These are phyloP conservation scores for Melanocharis versteri DNA, from an alignment of 2,113 vertebrate species.

Conservation along the genomic window DNA sequence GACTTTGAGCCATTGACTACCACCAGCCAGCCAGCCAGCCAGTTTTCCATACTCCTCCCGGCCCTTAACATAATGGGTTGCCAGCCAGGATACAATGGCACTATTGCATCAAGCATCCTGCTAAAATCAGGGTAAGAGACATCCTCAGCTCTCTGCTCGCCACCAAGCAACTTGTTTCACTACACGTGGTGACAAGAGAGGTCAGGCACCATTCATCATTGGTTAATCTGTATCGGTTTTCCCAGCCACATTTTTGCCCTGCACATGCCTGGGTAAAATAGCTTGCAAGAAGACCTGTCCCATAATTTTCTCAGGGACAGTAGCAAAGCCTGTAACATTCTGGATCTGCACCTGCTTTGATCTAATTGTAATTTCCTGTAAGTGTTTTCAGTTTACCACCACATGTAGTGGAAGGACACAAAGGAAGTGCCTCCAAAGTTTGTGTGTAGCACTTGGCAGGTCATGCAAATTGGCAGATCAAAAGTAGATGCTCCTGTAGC, in stretches of 20 bases:
- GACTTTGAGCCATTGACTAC: background rate
- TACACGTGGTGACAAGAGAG: background rate
- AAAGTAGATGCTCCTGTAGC: background rate
- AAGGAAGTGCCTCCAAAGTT: background rate
- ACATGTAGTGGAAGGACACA: background rate
- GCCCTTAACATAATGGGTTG: background rate
- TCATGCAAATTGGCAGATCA: background rate
- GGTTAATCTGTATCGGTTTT: background rate
- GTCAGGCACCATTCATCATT: background rate
- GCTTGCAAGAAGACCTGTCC: background rate
- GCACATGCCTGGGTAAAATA: accelerated
- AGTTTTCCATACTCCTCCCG: background rate
- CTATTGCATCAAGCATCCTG: background rate
- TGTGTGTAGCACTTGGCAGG: background rate
- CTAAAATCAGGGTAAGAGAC: background rate
- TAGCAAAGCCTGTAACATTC: background rate
- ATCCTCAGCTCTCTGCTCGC: background rate
- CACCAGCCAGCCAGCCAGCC: background rate
- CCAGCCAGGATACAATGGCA: background rate
- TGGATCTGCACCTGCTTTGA: background rate
- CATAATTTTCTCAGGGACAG: background rate
- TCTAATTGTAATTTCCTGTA: background rate
- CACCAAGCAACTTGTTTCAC: background rate
- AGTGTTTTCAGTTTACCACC: background rate
- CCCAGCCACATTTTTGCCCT: background rate